Evolutionary conservation across 2,797 vertebrate genomes (phyloP).

Genomic region (Gymnothorax reevesii): DNA sequence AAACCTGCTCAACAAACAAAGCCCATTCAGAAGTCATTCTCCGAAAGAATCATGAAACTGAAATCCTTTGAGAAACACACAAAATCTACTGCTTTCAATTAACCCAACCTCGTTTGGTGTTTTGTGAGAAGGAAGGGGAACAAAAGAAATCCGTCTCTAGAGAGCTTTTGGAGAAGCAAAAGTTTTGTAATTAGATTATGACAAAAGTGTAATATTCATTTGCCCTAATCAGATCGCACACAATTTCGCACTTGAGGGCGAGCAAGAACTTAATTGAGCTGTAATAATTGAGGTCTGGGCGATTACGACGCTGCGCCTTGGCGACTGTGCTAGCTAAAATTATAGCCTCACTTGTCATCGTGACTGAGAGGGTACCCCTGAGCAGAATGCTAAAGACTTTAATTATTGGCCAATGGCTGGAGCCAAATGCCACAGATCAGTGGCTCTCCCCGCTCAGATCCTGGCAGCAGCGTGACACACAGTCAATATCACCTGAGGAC

Average conservation of each 20-base stretch:
- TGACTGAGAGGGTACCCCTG: conserved; percentile 9
- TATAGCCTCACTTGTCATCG: conserved; percentile 6
- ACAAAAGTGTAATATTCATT: conserved; percentile 24
- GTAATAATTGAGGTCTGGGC: background rate
- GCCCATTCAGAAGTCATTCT: background rate
- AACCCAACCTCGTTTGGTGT: background rate
- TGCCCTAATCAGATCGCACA: conserved; percentile 4
- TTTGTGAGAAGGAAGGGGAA: background rate
- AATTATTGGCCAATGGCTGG: background rate
- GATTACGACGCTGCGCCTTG: too few relatives aligned
- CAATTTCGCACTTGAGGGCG: background rate
- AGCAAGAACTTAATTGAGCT: conserved; percentile 15
- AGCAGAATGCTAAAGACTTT: conserved; percentile 27
- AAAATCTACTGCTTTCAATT: conserved; percentile 12
- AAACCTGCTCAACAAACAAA: background rate
- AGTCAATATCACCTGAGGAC: background rate
- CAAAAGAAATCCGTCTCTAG: background rate
- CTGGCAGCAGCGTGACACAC: conserved; percentile 8
- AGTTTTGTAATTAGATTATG: conserved; percentile 9
- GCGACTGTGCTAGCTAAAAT: background rate
- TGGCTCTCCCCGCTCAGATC: background rate
- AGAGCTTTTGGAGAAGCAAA: background rate
- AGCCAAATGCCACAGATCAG: background rate
- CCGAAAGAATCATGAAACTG: background rate
- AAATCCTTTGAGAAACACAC: background rate